These are phyloP conservation scores for Cremastinae sp. DNA, from an alignment of 2,888 invertebrate genomes.

Conservation along the genomic window DNA sequence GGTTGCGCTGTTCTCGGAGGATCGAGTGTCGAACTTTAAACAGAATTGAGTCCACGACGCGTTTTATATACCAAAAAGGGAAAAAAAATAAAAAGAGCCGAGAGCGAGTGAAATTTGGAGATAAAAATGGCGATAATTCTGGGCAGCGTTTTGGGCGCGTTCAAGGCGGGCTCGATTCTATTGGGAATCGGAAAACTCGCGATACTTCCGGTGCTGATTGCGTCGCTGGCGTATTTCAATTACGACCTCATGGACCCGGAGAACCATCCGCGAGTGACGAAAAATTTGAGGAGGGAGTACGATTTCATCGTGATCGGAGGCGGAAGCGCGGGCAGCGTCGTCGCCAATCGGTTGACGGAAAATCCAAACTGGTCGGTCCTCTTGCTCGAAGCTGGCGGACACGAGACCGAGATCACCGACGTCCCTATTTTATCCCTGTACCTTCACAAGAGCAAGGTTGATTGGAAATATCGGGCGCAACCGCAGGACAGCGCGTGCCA, in stretches of 20 bases:
- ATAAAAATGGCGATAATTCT: conserved; percentile 50
- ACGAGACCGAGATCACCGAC: conserved; percentile 93
- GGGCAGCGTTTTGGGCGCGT: conserved; percentile 84
- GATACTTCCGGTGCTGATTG: conserved; percentile 88
- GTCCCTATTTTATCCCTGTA: conserved; percentile 93
- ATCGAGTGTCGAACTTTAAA: not conserved
- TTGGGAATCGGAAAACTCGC: conserved; percentile 88
- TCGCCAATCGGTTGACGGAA: conserved; percentile 91
- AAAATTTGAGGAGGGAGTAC: conserved; percentile 86
- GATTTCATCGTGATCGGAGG: conserved; percentile 92
- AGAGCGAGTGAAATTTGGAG: conserved; percentile 1
- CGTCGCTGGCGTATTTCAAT: conserved; percentile 90
- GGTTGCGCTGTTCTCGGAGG: not conserved
- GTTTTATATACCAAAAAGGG: not conserved
- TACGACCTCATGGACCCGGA: conserved; percentile 93
- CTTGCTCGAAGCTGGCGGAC: conserved; percentile 92
- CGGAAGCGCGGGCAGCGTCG: conserved; percentile 91
- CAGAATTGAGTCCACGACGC: conserved; percentile 1
- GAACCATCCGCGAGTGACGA: conserved; percentile 86
- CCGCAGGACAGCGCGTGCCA: conserved; percentile 92
- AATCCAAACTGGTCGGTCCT: conserved; percentile 89
- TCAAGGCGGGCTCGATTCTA: conserved; percentile 87
- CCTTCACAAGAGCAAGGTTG: conserved; percentile 93
- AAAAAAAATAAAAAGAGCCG: conserved; percentile 5
- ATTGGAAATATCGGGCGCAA: conserved; percentile 95